Evolutionary conservation across 2,797 vertebrate genomes (phyloP).

Genomic region (Anabas testudineus): DNA sequence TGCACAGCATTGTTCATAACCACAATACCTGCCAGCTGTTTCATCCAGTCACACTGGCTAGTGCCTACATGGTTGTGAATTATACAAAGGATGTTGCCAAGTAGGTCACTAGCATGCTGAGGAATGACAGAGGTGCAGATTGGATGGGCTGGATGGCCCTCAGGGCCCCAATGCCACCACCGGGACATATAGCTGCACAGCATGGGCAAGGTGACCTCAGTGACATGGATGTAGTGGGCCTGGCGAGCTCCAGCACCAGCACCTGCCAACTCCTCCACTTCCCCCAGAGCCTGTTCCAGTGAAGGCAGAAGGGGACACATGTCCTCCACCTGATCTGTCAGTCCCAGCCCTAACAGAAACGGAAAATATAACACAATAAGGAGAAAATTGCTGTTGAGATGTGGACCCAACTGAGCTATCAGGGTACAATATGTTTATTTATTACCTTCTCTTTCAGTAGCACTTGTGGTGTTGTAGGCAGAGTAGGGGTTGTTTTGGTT

Average conservation of each 20-base stretch:
- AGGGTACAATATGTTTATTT: neutral
- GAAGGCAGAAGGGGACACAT: conserved; percentile 89
- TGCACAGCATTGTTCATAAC: neutral
- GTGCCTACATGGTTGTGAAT: conserved; percentile 92
- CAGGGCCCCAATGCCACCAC: conserved; percentile 88
- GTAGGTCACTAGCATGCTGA: conserved; percentile 89
- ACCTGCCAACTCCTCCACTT: conserved; percentile 90
- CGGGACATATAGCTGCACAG: conserved; percentile 93
- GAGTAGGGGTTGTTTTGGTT: conserved; percentile 88
- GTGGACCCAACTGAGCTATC: neutral
- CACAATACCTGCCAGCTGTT: conserved; percentile 89
- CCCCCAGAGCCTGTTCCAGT: conserved; percentile 87
- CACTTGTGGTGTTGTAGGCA: conserved; percentile 87
- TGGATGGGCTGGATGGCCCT: conserved; percentile 79
- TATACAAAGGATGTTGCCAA: conserved; percentile 92
- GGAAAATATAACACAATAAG: neutral
- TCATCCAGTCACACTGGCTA: conserved; percentile 93
- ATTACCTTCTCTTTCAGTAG: conserved; percentile 87
- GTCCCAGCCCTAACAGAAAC: conserved; percentile 78
- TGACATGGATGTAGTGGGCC: conserved; percentile 89
- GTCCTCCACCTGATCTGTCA: conserved; percentile 85
- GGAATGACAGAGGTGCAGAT: conserved; percentile 86
- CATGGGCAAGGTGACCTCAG: conserved; percentile 90
- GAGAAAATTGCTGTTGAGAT: neutral
- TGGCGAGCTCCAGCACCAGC: conserved; percentile 87